Conservation (phyloP, 2,113 vertebrate genomes). For the Zapus hudsonius region DNA sequence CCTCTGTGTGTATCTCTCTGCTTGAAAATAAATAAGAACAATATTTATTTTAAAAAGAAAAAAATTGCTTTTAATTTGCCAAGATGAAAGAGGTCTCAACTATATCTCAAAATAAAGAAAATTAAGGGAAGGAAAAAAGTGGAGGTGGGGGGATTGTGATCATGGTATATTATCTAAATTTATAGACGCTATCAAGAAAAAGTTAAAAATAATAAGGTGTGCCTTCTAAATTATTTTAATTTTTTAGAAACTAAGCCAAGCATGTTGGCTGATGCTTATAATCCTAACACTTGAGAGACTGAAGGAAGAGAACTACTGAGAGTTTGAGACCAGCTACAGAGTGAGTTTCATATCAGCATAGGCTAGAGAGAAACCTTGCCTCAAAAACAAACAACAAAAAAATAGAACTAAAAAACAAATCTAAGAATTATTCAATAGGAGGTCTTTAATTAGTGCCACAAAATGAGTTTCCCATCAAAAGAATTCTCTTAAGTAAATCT, state of each 20-base stretch:
- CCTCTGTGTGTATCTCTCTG: no score
- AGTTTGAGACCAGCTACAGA: no score
- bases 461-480: slow-evolving; percentile 1
- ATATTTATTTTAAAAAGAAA: background rate
- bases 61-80: background rate
- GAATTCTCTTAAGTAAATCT: slow-evolving; percentile 16
- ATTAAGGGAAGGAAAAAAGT: no score
- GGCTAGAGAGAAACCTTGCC: no score
- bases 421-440: slow-evolving; percentile 32
- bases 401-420: background rate
- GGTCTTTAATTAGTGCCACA: slow-evolving; percentile 7
- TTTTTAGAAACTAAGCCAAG: no score
- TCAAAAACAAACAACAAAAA: no score
- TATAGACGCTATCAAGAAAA: background rate
- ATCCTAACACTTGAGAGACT: no score
- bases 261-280: no score
- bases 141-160: no score
- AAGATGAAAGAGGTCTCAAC: slow-evolving; percentile 2
- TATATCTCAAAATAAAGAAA: background rate
- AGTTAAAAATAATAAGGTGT: background rate
- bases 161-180: no score
- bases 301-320: no score
- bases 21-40: background rate
- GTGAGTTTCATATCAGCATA: no score
- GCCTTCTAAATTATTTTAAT: background rate